Conservation (phyloP, 2,797 vertebrate genomes). For the Zonotrichia albicollis region DNA sequence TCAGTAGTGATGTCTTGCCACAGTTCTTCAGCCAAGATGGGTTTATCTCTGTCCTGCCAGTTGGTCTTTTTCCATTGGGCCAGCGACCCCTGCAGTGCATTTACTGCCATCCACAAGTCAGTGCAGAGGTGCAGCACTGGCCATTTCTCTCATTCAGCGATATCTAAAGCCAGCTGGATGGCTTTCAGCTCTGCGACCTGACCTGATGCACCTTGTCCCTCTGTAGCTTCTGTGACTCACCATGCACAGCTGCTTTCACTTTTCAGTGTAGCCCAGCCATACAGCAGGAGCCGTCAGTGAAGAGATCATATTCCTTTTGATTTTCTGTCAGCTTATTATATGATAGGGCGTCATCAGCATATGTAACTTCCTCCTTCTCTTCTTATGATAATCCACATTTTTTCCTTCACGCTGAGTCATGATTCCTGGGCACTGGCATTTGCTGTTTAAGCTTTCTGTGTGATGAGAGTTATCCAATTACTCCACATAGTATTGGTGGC, state of each 20-base stretch:
- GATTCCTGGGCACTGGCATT: background rate
- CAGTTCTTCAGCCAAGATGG: background rate
- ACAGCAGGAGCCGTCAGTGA: background rate
- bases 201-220: background rate
- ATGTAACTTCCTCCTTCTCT: background rate
- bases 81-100: background rate
- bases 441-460: background rate
- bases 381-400: background rate
- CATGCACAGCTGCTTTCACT: background rate
- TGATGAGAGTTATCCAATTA: background rate
- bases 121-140: background rate
- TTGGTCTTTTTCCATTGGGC: background rate
- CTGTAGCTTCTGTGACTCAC: background rate
- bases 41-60: background rate
- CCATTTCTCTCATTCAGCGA: background rate
- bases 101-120: background rate
- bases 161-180: background rate
- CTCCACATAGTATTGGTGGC: background rate
- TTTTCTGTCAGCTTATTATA: background rate
- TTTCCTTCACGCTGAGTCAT: background rate
- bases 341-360: background rate
- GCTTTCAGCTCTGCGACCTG: background rate
- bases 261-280: background rate
- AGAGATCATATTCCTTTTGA: background rate
- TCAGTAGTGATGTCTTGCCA: accelerated